Conservation (phyloP, 2,888 invertebrate genomes). For the Crepidodera aurea region DNA sequence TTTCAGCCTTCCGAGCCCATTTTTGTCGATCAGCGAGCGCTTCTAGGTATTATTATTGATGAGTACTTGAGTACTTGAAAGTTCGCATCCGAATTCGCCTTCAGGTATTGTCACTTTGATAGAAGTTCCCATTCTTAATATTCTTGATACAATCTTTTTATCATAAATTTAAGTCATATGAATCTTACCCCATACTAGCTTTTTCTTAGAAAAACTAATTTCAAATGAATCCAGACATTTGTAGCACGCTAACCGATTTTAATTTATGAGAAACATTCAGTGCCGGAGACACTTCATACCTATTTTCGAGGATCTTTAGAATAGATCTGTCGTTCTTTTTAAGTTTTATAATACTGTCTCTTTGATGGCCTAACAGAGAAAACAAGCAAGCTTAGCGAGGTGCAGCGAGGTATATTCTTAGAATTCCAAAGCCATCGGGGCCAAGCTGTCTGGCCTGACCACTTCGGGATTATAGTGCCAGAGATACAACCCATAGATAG, state of each 20-base stretch:
- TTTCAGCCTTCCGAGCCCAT: too few relatives aligned
- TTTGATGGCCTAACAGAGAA: background rate
- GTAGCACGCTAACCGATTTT: background rate
- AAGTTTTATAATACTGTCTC: background rate
- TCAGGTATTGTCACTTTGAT: too few relatives aligned
- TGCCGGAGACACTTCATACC: background rate
- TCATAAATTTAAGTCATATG: too few relatives aligned
- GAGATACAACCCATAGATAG: background rate
- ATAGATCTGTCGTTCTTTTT: conserved; percentile 9
- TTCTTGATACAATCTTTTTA: too few relatives aligned
- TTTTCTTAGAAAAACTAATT: too few relatives aligned
- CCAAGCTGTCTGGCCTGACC: conserved; percentile 28
- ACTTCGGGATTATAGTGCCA: conserved; percentile 5
- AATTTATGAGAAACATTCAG: conserved; percentile 8
- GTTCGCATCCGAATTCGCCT: too few relatives aligned
- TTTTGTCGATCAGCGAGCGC: too few relatives aligned
- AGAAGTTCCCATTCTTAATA: too few relatives aligned
- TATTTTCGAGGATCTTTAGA: conserved; percentile 9
- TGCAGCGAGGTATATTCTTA: conserved; percentile 21
- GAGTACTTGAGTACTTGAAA: too few relatives aligned
- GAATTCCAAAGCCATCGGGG: conserved; percentile 26
- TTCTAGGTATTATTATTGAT: too few relatives aligned
- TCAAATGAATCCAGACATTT: too few relatives aligned
- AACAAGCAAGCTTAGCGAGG: conserved; percentile 3
- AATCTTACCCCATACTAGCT: too few relatives aligned